These are phyloP conservation scores for Toxotes lorentzi DNA, from an alignment of 2,797 vertebrate species.

Conservation along the genomic window DNA sequence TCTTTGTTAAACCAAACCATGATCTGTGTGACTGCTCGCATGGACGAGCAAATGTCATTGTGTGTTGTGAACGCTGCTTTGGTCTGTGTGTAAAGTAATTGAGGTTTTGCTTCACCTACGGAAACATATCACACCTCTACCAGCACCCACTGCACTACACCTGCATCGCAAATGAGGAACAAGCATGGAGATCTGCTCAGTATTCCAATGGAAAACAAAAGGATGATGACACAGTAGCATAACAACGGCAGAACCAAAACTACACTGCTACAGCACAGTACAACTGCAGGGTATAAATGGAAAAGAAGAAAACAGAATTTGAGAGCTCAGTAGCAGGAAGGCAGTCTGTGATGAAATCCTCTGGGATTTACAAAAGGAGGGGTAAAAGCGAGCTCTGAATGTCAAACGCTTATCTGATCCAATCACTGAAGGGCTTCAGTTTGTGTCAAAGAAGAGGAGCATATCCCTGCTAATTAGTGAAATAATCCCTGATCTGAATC, in stretches of 20 bases:
- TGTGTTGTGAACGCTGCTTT: neutral
- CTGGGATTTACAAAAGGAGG: conserved; percentile 46
- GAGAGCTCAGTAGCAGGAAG: conserved; percentile 33
- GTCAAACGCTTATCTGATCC: conserved; percentile 56
- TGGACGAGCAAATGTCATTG: neutral
- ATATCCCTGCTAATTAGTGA: conserved; percentile 53
- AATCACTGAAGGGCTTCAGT: conserved; percentile 25
- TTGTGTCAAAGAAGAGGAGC: conserved; percentile 40
- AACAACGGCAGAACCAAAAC: neutral
- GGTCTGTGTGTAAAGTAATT: neutral
- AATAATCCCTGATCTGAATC: conserved; percentile 58
- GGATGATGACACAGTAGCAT: conserved; percentile 11
- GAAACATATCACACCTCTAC: neutral
- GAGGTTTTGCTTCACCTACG: neutral
- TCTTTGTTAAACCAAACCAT: too few relatives aligned
- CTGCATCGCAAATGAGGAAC: conserved; percentile 7
- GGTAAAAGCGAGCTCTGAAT: conserved; percentile 49
- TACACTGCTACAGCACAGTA: neutral
- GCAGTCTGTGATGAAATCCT: conserved; percentile 55
- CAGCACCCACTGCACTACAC: neutral
- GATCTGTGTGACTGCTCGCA: too few relatives aligned
- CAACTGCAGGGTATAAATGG: conserved; percentile 15
- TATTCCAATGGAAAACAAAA: conserved; percentile 34
- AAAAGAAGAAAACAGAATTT: conserved; percentile 34
- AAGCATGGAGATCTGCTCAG: conserved; percentile 13